phyloP scores from a whole-genome alignment of 2,113 vertebrate species.

The Xiphophorus couchianus region DNA sequence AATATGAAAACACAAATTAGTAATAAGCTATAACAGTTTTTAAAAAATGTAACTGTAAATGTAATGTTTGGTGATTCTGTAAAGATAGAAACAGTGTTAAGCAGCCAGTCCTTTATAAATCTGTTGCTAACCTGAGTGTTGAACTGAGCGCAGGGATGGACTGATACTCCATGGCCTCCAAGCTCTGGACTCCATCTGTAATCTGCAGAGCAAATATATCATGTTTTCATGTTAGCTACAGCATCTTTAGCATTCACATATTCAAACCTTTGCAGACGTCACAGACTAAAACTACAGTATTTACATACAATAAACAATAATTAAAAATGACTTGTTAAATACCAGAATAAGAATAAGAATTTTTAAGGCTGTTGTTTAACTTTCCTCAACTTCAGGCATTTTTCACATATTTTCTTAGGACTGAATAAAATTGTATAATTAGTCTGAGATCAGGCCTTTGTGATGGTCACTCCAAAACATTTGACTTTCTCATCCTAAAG shows the following conservation, averaged over 20 bases:
- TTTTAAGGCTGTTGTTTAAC: too few relatives aligned
- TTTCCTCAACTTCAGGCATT: too few relatives aligned
- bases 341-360: too few relatives aligned
- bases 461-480: too few relatives aligned
- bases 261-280: not conserved
- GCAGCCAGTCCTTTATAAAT: not conserved
- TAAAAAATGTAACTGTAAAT: not conserved
- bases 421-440: too few relatives aligned
- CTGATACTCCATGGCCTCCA: constrained; percentile 95
- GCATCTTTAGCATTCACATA: not conserved
- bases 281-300: not conserved
- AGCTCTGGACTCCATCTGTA: constrained; percentile 90
- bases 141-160: constrained; percentile 83
- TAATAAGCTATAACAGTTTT: not conserved
- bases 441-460: too few relatives aligned
- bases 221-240: not conserved
- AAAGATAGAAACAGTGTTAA: not conserved
- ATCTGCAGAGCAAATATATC: constrained; percentile 68
- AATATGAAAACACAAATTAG: not conserved
- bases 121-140: constrained; percentile 59
- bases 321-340: too few relatives aligned
- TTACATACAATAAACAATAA: not conserved
- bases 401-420: too few relatives aligned
- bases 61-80: not conserved
- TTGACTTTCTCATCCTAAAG: too few relatives aligned